Conservation (phyloP, 2,797 vertebrate species). For the Artibeus jamaicensis region DNA sequence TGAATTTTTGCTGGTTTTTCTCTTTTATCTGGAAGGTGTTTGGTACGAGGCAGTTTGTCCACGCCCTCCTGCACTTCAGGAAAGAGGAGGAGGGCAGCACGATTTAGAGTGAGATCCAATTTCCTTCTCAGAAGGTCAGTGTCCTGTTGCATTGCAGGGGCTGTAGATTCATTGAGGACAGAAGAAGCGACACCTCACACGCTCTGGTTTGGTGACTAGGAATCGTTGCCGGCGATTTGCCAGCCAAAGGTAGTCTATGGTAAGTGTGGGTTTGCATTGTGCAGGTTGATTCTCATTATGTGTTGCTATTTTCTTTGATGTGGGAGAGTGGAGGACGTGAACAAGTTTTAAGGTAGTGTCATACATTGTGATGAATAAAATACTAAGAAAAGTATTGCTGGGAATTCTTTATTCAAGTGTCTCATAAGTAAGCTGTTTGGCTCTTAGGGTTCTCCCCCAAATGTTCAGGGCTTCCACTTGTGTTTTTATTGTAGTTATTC, state of each 20-base stretch:
- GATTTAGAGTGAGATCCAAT: background rate
- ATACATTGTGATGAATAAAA: constrained; percentile 3
- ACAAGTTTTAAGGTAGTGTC: background rate
- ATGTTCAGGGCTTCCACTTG: background rate
- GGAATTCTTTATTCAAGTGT: background rate
- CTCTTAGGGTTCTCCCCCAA: background rate
- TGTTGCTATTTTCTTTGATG: background rate
- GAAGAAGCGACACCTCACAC: background rate
- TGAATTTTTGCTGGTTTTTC: background rate
- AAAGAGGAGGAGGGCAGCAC: background rate
- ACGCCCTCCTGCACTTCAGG: background rate
- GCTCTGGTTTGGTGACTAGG: background rate
- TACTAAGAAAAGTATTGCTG: background rate
- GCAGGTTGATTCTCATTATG: background rate
- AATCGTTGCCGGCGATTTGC: background rate
- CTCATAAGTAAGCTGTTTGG: background rate
- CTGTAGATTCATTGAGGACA: background rate
- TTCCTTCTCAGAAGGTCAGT: background rate
- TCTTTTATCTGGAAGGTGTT: background rate
- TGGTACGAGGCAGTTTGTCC: background rate
- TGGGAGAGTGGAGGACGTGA: background rate
- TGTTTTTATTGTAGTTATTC: background rate
- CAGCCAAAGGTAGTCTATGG: constrained; percentile 3
- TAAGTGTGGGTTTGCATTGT: constrained; percentile 30
- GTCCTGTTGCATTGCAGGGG: constrained; percentile 12